Evolutionary conservation across 2,797 vertebrate species (phyloP).

Genomic region (Protosalanx chinensis): DNA sequence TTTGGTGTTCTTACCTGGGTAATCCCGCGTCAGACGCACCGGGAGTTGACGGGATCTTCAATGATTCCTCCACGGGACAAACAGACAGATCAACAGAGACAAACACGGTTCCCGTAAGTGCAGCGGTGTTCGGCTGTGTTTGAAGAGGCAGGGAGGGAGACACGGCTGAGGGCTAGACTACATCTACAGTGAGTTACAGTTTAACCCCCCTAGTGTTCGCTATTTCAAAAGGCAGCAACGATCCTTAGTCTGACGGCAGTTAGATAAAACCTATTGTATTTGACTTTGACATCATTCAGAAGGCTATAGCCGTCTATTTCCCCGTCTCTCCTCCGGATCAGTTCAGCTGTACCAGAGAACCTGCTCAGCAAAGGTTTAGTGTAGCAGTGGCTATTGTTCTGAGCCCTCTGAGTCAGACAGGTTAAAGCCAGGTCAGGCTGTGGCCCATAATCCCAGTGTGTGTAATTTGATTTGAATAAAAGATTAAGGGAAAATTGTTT

Average conservation of each 20-base stretch:
- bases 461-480: constrained; percentile 27
- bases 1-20: neutral
- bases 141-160: too few species aligned
- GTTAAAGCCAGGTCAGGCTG: neutral
- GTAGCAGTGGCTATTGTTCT: neutral
- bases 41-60: neutral
- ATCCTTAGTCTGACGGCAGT: too few species aligned
- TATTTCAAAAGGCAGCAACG: too few species aligned
- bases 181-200: too few species aligned
- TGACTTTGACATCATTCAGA: too few species aligned
- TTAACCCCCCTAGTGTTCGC: too few species aligned
- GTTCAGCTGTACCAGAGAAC: too few species aligned
- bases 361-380: too few species aligned
- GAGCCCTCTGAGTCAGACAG: neutral
- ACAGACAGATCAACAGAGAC: neutral
- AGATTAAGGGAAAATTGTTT: constrained; percentile 35
- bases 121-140: neutral
- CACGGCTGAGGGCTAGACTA: too few species aligned
- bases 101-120: neutral
- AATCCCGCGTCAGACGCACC: neutral
- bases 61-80: neutral
- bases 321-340: too few species aligned
- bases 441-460: constrained; percentile 15
- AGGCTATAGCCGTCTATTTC: too few species aligned
- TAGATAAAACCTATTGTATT: too few species aligned